Conservation (phyloP, 2,888 invertebrate species). For the Heliconius ismenius region DNA sequence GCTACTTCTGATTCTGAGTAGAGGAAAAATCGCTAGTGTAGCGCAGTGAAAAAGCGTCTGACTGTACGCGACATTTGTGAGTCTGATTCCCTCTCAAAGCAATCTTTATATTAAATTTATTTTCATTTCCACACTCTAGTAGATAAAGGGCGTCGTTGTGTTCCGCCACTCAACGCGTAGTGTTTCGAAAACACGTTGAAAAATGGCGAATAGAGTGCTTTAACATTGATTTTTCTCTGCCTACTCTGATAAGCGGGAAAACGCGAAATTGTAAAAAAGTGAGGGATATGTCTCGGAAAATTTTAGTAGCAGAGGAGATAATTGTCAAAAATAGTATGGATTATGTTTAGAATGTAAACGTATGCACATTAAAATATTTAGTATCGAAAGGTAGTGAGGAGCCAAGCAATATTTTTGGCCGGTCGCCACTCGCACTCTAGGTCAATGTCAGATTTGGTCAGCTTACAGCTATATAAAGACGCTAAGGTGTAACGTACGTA, state of each 20-base stretch:
- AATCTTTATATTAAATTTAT: background rate
- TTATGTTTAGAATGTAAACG: constrained; percentile 14
- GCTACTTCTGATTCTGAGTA: background rate
- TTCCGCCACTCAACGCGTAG: background rate
- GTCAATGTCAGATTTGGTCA: constrained; percentile 26
- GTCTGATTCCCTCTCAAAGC: background rate
- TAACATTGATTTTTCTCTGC: background rate
- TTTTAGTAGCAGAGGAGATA: background rate
- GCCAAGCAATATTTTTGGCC: constrained; percentile 26
- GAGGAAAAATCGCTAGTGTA: background rate
- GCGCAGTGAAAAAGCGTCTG: background rate
- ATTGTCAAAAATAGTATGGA: background rate
- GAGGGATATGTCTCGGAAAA: background rate
- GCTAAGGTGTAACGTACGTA: background rate
- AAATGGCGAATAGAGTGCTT: background rate
- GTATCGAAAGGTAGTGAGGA: constrained; percentile 2
- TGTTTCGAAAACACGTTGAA: too few species aligned
- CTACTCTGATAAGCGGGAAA: background rate
- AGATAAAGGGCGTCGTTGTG: background rate
- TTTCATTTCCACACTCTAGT: background rate
- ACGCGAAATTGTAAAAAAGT: background rate
- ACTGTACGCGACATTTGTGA: background rate
- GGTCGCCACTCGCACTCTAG: constrained; percentile 26
- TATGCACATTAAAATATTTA: constrained; percentile 5
- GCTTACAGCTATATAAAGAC: constrained; percentile 16